Base-by-base conservation (phyloP, 2,797 vertebrate species). In the Heterohyrax brucei region DNA sequence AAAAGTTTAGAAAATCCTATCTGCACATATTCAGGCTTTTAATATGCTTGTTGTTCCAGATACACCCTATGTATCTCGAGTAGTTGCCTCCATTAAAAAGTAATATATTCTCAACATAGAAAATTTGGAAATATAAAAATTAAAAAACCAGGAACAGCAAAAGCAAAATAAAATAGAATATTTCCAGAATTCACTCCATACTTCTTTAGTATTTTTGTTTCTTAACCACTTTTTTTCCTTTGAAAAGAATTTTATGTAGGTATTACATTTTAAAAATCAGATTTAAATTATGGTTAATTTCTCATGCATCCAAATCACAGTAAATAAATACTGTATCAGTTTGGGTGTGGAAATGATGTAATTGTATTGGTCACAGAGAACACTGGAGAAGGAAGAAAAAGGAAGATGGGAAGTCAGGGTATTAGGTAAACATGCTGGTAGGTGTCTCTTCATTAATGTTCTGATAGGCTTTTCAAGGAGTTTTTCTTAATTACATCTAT, bases 1-100 rank as follows among this genome's bases (percentile, higher is more conserved):
- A 98, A 94, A 83, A 79, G n/a, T 87, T 12, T 39, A n/a, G 56
- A 81, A 96, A 93, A 89, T 66, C 7, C 3, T 75, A 70, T 53
- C 10, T 81, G 10, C 24, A 48, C 13, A 53, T 2, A 18, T 30
- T 59, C 16, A 72, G 6, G 24, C 5, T 39, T 10, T 53, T 19
- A 50, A 28, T 7, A 50, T 84, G 56, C 79, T 82, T 78, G 2
- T 75, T 94, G 4, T 75, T 76, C 28, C 22, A 87, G 9, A 68
- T 59, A 22, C 39, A 56, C 5, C 2, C 33, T 9, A 24, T 16
- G 28, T 24, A 64, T 50, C 44, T 90, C 50, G 12, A 73, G 59
- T 94, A 90, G 4, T 10, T 28, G 48, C 66, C 16, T 59, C 2
- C 33, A 21, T 62, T 77, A 78, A 77, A 87, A 83, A 59, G 1